Base-by-base conservation (phyloP, 2,888 invertebrate species). In the Nephrotoma guestfalica region DNA sequence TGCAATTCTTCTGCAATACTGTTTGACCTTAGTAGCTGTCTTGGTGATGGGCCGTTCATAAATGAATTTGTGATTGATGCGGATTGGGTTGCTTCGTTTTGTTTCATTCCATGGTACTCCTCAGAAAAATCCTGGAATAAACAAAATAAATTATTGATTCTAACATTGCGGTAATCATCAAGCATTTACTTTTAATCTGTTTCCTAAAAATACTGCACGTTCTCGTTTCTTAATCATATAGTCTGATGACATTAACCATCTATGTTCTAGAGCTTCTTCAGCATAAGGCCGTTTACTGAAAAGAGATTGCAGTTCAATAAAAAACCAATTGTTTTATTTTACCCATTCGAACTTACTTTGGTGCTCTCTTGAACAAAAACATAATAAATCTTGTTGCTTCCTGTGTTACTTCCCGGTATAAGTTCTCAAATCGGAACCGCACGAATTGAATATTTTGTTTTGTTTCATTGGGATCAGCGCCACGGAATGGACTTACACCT, bases 221-320 rank as follows among this genome's bases (percentile, higher is more conserved):
- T 98, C 98, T 45, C 98, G 93, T 91, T 97, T 97, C 92, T 96
- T 96, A 89, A 97, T 96, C 96, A 98, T 97, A 90, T 95, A 97
- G 91, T 98, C 98, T 51, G 96, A 96, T 83, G 97, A 96, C 89
- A 97, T 93, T 87, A 99, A 93, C 99, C 99, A 99, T 91, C 98
- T 95, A 92, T 99, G 98, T 90, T 98, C 98, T 90, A 97, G 94
- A 89, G 98, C 98, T 91, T 99, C 99, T 91, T 98, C 98, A 0
- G 97, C 95, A 85, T 96, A 94, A 88, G 99, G 98, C 89, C 99
- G 94, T 94, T 99, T 98, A 88, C 97, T 97, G 90, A 86, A 93
- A 92, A 88, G 87, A 88, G 87, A 88, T 43, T n/a, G 13, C 41
- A 41, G n/a, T 84, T 84, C 41, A 6, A n/a, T 41, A 41, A 84